Conservation (phyloP, 2,888 invertebrate genomes). For the Ophioninae sp. region DNA sequence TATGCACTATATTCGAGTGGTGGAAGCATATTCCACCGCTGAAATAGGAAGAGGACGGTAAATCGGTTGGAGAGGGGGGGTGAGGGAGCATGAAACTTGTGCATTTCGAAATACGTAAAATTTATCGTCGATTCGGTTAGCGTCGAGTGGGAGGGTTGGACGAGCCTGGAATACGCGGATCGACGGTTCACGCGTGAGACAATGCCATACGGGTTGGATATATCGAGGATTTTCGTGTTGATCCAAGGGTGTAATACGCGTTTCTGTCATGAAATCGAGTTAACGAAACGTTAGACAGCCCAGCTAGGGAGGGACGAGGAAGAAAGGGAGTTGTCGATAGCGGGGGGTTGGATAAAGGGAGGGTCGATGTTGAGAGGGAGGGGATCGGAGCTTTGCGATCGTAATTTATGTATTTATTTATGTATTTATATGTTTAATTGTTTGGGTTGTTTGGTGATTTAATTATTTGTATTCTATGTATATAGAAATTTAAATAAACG, state of each 20-base stretch:
- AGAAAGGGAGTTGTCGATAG: not conserved
- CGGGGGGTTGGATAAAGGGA: not conserved
- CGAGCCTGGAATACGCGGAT: constrained; percentile 22
- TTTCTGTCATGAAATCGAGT: not conserved
- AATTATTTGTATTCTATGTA: not conserved
- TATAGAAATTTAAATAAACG: not conserved
- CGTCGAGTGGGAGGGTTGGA: constrained; percentile 17
- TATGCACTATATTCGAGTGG: constrained; percentile 16
- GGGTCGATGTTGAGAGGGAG: not conserved
- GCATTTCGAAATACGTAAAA: constrained; percentile 53
- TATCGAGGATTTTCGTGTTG: constrained; percentile 53
- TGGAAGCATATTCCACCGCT: constrained; percentile 29
- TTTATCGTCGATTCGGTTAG: constrained; percentile 55
- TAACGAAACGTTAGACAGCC: not conserved
- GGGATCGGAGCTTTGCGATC: not conserved
- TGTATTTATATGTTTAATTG: not conserved
- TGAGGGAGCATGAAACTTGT: constrained; percentile 11
- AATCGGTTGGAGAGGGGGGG: constrained; percentile 8
- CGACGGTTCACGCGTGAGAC: constrained; percentile 32
- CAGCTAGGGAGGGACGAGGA: not conserved
- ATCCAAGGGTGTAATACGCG: constrained; percentile 20
- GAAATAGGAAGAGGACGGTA: constrained; percentile 2
- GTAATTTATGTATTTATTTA: not conserved
- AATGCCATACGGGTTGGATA: constrained; percentile 12
- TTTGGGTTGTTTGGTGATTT: not conserved